Base-by-base conservation (phyloP, 2,888 invertebrate species). In the Rhagonycha lutea region DNA sequence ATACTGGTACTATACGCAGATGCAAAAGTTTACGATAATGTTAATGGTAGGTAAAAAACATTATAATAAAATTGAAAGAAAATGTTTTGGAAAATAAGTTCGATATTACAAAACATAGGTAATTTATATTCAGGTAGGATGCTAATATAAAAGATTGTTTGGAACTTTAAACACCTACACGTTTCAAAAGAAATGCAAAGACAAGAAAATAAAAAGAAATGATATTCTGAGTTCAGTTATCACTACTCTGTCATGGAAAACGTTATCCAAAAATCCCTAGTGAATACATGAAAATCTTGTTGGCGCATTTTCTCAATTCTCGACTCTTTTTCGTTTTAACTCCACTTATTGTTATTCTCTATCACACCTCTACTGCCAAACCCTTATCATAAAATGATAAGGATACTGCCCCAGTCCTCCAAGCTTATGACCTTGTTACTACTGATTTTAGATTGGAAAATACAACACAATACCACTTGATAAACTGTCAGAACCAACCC, bases 341-440 rank as follows among this genome's bases (percentile, higher is more conserved):
- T 74, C 70, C 68, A 63, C 69, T 69, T 69, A 74, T 74, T 77
- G 77, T 74, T 74, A 77, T 77, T 74, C 76, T 68, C 65, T 74
- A 73, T 72, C 73, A 78, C 76, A 78, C 76, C 77, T 76, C 73
- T 74, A 72, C 73, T 77, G 79, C 76, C 79, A 77, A 75, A 79
- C 79, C 79, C 79, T 76, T 79, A 79, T 79, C 79, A 79, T 75
- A 24, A 68, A 24, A 69, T 73, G 79, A 79, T 79, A 79, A 79
- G 75, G 74, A 77, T 77, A 71, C 71, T 69, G 72, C 75, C 79
- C 73, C 29, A 73, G 74, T 72, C 76, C 72, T 74, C 69, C 70
- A 69, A 74, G 69, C 72, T 74, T 73, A 72, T 79, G 76, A 76
- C 73, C 77, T 77, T 73, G 76, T 79, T 79, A 75, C 74, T 70